Evolutionary conservation across 1,140 invertebrate species (phyloP).

Genomic region (Anastatus disparis): DNA sequence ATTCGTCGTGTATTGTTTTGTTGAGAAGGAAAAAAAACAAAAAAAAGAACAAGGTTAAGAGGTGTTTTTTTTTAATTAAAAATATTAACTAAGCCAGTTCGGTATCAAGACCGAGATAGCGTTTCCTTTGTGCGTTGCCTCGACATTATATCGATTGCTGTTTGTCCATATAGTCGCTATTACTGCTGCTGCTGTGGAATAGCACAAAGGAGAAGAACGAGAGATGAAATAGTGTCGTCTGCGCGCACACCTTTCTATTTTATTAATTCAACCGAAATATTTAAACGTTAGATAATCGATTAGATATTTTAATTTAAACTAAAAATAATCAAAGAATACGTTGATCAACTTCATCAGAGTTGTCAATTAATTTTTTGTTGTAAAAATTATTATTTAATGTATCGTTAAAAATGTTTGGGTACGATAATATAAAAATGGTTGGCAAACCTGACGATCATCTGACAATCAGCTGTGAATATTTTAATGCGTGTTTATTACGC

Average conservation of each 20-base stretch:
- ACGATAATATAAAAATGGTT: not conserved
- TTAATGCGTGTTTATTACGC: not conserved
- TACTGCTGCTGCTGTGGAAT: not conserved
- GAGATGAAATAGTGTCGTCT: not conserved
- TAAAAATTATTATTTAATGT: too few species aligned
- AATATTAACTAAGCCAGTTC: not conserved
- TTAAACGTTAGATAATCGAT: not conserved
- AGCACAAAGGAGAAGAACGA: constrained; percentile 10
- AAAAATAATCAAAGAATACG: not conserved
- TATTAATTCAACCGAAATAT: not conserved
- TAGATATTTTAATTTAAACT: fast-evolving
- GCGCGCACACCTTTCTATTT: not conserved
- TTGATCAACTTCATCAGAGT: not conserved
- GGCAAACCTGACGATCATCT: constrained; percentile 36
- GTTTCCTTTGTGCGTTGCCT: constrained; percentile 30
- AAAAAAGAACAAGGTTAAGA: constrained; percentile 17
- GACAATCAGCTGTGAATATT: constrained; percentile 40
- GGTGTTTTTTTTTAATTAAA: constrained; percentile 1
- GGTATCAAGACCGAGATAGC: constrained; percentile 21
- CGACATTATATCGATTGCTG: constrained; percentile 32
- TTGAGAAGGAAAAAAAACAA: too few species aligned
- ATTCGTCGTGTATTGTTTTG: not conserved
- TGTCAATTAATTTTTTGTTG: not conserved
- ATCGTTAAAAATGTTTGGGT: too few species aligned
- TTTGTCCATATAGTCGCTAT: not conserved